Percentiles rank a stretch among this genome's conserved stretches.
Evolutionary conservation across 2,113 vertebrate genomes (phyloP).

Genomic region (Connochaetes taurinus): DNA sequence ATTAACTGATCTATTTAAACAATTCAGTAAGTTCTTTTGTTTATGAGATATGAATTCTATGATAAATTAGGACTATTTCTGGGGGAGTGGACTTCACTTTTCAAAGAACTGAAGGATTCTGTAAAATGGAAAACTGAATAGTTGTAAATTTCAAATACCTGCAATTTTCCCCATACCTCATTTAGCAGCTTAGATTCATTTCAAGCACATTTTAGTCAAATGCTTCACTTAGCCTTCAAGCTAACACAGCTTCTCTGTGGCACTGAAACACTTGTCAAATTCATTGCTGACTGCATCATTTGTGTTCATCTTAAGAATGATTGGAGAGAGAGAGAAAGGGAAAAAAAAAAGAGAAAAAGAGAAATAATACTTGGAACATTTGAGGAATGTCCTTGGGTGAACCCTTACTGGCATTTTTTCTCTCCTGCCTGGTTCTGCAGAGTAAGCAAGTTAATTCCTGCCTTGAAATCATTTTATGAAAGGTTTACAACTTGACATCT

Average conservation of each 20-base stretch:
- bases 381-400: neutral
- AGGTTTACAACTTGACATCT: conserved; percentile 41
- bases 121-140: neutral
- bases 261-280: neutral
- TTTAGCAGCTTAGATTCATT: neutral
- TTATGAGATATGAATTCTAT: neutral
- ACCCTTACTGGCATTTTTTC: neutral
- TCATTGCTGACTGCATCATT: neutral
- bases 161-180: neutral
- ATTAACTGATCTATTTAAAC: neutral
- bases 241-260: neutral
- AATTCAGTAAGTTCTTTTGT: neutral
- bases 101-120: neutral
- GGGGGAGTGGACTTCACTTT: neutral
- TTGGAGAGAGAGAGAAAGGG: fast-evolving
- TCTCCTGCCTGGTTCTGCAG: neutral
- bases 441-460: conserved; percentile 29
- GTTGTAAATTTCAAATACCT: neutral
- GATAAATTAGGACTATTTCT: neutral
- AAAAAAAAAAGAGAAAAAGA: neutral
- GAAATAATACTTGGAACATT: neutral
- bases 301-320: neutral
- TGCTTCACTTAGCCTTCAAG: neutral
- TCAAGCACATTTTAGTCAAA: conserved; percentile 14
- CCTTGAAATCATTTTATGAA: conserved; percentile 25